These are phyloP conservation scores for Haemorhous mexicanus DNA, from an alignment of 2,113 vertebrate species.

Conservation along the genomic window DNA sequence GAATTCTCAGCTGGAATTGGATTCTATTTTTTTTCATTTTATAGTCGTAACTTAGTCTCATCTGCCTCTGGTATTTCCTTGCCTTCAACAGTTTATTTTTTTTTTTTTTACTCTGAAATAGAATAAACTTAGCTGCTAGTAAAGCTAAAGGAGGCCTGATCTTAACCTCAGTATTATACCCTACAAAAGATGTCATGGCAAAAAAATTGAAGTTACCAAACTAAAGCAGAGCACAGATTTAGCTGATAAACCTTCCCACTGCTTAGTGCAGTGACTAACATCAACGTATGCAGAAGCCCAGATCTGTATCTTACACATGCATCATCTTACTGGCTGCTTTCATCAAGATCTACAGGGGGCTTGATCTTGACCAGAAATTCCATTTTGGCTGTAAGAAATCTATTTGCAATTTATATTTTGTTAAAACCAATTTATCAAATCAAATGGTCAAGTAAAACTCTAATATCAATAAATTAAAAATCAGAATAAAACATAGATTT, in stretches of 20 bases:
- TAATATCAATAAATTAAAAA: not conserved
- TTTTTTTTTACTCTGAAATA: not conserved
- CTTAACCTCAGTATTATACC: not conserved
- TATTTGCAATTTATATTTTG: not conserved
- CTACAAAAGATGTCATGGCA: not conserved
- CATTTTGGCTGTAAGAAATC: not conserved
- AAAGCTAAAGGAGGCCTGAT: not conserved
- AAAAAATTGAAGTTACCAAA: not conserved
- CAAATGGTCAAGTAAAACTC: not conserved
- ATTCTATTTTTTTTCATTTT: not conserved
- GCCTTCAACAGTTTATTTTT: not conserved
- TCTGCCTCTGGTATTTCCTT: not conserved
- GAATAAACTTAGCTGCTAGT: not conserved
- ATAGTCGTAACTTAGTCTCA: not conserved
- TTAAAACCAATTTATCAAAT: not conserved
- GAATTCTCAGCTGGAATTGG: not conserved
- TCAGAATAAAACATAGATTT: not conserved
- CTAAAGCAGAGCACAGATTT: not conserved
- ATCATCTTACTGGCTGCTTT: not conserved
- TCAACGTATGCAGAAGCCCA: accelerated
- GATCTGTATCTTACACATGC: not conserved
- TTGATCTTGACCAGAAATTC: not conserved
- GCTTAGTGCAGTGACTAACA: not conserved
- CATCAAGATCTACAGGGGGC: not conserved
- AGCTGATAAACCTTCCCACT: not conserved